Evolutionary conservation across 2,888 invertebrate species (phyloP), one percentile per base, ranked within the genome.

Genomic region (Caenorhabditis wallacei): DNA sequence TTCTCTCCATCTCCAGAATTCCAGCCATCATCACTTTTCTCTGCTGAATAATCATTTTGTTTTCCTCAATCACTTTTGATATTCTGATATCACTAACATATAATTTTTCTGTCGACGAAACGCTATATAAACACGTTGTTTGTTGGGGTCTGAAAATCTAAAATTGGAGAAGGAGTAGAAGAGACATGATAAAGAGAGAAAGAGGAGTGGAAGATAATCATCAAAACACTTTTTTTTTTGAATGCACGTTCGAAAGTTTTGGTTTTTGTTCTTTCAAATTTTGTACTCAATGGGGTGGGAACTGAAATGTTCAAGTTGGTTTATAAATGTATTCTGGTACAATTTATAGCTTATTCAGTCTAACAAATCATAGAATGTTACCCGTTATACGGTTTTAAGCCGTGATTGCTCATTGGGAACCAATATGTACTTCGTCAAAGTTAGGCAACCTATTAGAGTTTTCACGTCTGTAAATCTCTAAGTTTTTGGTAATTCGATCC

Each of bases 31-130:
- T 11, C 30, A 8, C 3, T 8, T 2, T 37, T 59, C 20, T 59
- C 11, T 59, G 59, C 59, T 59, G 59, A 40, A 40, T 59, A 18
- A 37, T 30, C n/a, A 40, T 40, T 40, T 40, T 37, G 37, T 59
- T 59, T 59, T 59, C 59, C 53, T 24, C 13, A n/a, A 20, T 40
- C 10, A 59, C 40, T 59, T 40, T 40, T 37, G 37, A 18, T 37
- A 59, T 64, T 64, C 48, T 64, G 64, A 64, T 64, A 64, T 48
- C 64, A 64, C 26, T 51, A 30, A n/a, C 46, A 46, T 43, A 46
- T 63, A 63, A 63, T 48, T 48, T 51, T 51, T 64, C 51, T 64
- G 64, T 64, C 64, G 64, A 51, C 64, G 64, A 64, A 64, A 64
- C 64, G 35, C 64, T 64, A 64, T 64, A 64, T 64, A 43, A 63